Evolutionary conservation across 2,797 vertebrate species (phyloP).

Genomic region (Botia almorhae): DNA sequence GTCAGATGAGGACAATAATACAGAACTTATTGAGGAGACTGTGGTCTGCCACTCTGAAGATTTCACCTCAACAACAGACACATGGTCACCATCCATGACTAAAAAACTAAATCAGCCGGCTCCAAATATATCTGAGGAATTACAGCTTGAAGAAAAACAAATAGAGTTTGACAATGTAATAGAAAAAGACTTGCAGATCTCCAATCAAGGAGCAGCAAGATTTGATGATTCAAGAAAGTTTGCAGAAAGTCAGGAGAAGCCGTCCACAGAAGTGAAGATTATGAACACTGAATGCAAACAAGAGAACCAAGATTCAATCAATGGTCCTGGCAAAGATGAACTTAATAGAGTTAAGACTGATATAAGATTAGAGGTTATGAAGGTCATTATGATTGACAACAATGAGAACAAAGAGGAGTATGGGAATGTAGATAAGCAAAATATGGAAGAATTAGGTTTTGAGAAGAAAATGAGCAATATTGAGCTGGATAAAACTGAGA

Average conservation of each 20-base stretch:
- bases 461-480: conserved; percentile 76
- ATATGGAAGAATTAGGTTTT: conserved; percentile 54
- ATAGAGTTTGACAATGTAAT: conserved; percentile 57
- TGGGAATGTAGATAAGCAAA: neutral
- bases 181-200: conserved; percentile 58
- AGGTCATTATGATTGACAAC: conserved; percentile 75
- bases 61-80: conserved; percentile 12
- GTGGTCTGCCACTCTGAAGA: conserved; percentile 55
- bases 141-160: conserved; percentile 26
- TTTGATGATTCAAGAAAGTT: conserved; percentile 38
- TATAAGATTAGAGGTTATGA: conserved; percentile 63
- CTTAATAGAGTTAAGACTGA: conserved; percentile 65
- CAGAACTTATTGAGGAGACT: conserved; percentile 55
- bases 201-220: conserved; percentile 49
- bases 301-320: conserved; percentile 64
- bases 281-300: conserved; percentile 59
- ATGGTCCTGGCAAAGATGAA: conserved; percentile 72
- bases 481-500: conserved; percentile 71
- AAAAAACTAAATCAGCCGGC: conserved; percentile 48
- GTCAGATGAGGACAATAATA: conserved; percentile 73
- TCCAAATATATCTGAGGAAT: conserved; percentile 20
- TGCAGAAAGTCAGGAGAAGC: conserved; percentile 60
- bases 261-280: conserved; percentile 60
- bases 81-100: conserved; percentile 43
- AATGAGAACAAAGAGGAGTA: conserved; percentile 36